These are phyloP conservation scores for Metallyticus violacea DNA, from an alignment of 2,888 invertebrate genomes.

Conservation along the genomic window DNA sequence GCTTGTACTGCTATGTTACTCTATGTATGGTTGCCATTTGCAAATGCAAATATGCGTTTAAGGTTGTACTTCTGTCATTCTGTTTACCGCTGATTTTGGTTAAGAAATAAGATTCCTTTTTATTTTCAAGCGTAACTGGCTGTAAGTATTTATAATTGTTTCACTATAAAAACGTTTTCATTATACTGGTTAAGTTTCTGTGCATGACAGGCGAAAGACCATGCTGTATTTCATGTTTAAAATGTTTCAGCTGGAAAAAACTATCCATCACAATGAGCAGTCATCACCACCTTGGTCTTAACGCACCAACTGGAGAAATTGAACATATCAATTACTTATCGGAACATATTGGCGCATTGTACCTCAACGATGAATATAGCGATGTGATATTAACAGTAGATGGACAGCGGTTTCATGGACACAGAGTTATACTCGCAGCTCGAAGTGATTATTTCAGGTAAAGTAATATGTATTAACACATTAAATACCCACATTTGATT, in stretches of 20 bases:
- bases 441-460: constrained; percentile 95
- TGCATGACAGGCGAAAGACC: background rate
- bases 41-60: background rate
- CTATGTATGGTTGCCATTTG: background rate
- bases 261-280: constrained; percentile 32
- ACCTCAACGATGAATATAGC: constrained; percentile 82
- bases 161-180: no score
- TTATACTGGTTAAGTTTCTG: background rate
- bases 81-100: background rate
- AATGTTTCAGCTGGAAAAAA: background rate
- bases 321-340: constrained; percentile 71
- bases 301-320: constrained; percentile 56
- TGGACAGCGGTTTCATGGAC: constrained; percentile 64
- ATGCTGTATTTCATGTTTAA: background rate
- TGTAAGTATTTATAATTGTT: background rate
- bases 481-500: background rate
- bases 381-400: constrained; percentile 89
- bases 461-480: background rate
- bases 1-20: background rate
- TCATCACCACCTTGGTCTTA: constrained; percentile 42
- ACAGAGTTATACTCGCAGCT: constrained; percentile 87
- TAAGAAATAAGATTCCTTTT: background rate
- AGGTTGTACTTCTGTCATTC: background rate
- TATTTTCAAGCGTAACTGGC: background rate
- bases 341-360: constrained; percentile 82